Evolutionary conservation across 92 coral and sea anemone genomes (phyloP), one percentile per base, ranked within the genome.

Genomic region (Hydrozoanthus gracilis): DNA sequence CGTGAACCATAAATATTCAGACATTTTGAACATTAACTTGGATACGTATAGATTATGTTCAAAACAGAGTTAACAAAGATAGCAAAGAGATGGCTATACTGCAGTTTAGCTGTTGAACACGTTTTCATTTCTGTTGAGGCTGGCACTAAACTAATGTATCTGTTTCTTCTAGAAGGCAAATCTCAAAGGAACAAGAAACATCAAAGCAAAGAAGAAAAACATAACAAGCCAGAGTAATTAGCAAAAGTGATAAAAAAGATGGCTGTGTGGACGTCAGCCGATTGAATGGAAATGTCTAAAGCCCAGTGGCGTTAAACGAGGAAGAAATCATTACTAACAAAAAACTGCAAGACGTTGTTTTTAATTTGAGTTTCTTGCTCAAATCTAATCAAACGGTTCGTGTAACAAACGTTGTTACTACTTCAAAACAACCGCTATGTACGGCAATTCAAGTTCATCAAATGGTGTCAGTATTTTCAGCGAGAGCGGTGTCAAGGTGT

Each of bases 401-500:
- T 3, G 14, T 48, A 3, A 13, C 49, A n/a, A 27, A 58, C 61
- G 66, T 27, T 11, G 48, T 13, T 14, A 46, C 11, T 7, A 16
- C n/a, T n/a, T 79, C 5, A 79, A n/a, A 78, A 61, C 16, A 16
- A 7, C 7, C 46, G 18, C 45, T 47, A 80, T 80, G 85, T 18
- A 65, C 69, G 85, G 55, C 48, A 80, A 20, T 10, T 48, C 74
- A 8, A 68, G 6, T 10, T 11, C 16, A 65, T 11, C 72, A 12
- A 46, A 48, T n/a, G 48, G 39, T 5, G 84, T 45, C 55, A 20
- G 85, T 17, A 20, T 66, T 12, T 80, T 80, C 45, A 80, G 45
- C 44, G 70, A 17, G 15, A 12, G 51, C 85, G 51, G 85, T 14
- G 74, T 80, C 85, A 80, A 80, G 13, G 85, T 60, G n/a, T 48